Conservation (phyloP, 2,797 vertebrate species). For the Poeciliopsis paucimaculata region DNA sequence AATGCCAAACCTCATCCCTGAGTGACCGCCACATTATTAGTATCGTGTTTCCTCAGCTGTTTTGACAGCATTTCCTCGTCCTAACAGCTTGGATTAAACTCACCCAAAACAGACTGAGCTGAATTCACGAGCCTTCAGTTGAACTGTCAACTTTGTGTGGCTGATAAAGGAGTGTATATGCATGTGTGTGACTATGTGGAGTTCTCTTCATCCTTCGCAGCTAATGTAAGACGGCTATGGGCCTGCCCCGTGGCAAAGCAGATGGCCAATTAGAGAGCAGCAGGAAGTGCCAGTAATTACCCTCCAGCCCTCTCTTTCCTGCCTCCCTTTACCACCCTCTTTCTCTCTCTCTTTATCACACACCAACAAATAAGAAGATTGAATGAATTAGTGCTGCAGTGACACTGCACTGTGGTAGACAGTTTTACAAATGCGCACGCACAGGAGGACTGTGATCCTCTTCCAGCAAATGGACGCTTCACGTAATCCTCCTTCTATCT, state of each 20-base stretch:
- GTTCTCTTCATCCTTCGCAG: slow-evolving; percentile 52
- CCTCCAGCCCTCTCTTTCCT: slow-evolving; percentile 68
- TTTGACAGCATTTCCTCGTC: slow-evolving; percentile 13
- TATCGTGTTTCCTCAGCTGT: background rate
- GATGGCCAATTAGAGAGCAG: slow-evolving; percentile 83
- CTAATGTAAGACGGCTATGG: slow-evolving; percentile 73
- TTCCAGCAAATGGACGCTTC: slow-evolving; percentile 73
- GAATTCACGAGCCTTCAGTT: slow-evolving; percentile 36
- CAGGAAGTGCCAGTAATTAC: slow-evolving; percentile 80
- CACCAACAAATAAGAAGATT: slow-evolving; percentile 76
- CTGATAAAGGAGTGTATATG: slow-evolving; percentile 14
- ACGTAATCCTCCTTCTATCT: slow-evolving; percentile 72
- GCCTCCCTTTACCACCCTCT: slow-evolving; percentile 62
- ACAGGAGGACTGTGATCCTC: slow-evolving; percentile 72
- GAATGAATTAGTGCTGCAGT: slow-evolving; percentile 81
- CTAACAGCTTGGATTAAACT: slow-evolving; percentile 32
- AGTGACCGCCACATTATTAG: slow-evolving; percentile 1
- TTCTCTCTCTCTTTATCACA: slow-evolving; percentile 37
- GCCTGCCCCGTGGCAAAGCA: slow-evolving; percentile 76
- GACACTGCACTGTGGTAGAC: slow-evolving; percentile 71
- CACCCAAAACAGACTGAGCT: slow-evolving; percentile 41
- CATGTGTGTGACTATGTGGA: slow-evolving; percentile 12
- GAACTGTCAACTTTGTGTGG: slow-evolving; percentile 38
- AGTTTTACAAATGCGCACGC: slow-evolving; percentile 45
- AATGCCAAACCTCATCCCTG: background rate